Evolutionary conservation across 2,888 invertebrate species (phyloP).

Genomic region (Dryococelus australis): DNA sequence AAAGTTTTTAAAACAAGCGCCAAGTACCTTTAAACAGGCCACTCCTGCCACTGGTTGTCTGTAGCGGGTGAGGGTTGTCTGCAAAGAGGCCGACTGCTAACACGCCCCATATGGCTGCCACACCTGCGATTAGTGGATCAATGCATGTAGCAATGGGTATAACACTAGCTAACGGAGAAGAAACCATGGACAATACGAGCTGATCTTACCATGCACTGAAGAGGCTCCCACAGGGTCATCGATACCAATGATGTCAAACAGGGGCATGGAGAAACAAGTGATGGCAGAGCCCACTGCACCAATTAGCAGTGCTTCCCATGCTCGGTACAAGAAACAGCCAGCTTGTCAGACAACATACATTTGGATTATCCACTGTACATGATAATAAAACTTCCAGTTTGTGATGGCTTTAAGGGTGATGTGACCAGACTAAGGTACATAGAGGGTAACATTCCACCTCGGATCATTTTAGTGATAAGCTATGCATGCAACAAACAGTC

Average conservation of each 20-base stretch:
- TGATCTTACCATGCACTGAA: conserved; percentile 81
- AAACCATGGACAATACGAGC: neutral
- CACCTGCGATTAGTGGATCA: conserved; percentile 51
- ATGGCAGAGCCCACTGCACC: conserved; percentile 81
- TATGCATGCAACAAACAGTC: too few species aligned
- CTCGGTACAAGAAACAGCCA: conserved; percentile 84
- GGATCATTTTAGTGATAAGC: too few species aligned
- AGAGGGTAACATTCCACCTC: too few species aligned
- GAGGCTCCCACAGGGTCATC: conserved; percentile 94
- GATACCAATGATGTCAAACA: conserved; percentile 79
- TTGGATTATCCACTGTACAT: neutral
- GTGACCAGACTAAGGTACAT: too few species aligned
- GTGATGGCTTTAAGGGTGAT: too few species aligned
- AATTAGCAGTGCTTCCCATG: conserved; percentile 86
- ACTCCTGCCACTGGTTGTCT: conserved; percentile 70
- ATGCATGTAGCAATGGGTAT: conserved; percentile 20
- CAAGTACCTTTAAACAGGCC: conserved; percentile 58
- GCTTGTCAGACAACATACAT: conserved; percentile 59
- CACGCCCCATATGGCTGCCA: conserved; percentile 71
- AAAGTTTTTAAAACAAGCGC: too few species aligned
- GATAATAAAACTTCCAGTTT: too few species aligned
- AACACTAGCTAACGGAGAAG: neutral
- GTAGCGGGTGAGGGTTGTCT: conserved; percentile 80
- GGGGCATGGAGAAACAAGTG: conserved; percentile 73
- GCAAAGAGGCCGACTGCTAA: conserved; percentile 90